phyloP scores from a whole-genome alignment of 2,888 invertebrate genomes.

The Drosophila mimetica region DNA sequence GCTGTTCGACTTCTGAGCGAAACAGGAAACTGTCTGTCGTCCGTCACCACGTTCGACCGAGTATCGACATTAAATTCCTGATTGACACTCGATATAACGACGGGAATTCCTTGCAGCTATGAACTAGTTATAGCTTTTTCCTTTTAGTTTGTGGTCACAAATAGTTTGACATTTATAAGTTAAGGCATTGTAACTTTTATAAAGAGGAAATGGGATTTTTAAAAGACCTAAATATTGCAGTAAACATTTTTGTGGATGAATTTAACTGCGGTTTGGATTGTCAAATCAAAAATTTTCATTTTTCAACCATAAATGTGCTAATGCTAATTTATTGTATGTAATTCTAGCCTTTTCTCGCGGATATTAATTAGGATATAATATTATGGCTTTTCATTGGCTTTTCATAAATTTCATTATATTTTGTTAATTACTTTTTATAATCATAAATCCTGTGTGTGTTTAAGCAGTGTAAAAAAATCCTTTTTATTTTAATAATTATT shows the following conservation, averaged over 20 bases:
- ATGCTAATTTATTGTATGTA: no score
- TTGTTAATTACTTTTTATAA: no score
- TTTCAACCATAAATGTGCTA: no score
- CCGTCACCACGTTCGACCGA: slow-evolving; percentile 13
- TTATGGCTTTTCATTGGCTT: background rate
- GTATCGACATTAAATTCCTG: slow-evolving; percentile 27
- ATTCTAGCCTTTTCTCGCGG: no score
- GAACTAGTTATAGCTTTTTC: background rate
- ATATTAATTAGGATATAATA: no score
- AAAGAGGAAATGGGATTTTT: background rate
- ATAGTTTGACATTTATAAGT: background rate
- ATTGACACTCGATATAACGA: slow-evolving; percentile 13
- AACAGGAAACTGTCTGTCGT: slow-evolving; percentile 17
- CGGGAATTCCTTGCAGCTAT: slow-evolving; percentile 6
- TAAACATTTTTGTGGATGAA: background rate
- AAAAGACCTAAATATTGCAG: background rate
- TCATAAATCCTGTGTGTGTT: no score
- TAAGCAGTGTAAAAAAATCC: no score
- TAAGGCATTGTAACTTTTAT: background rate
- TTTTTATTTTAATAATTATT: no score
- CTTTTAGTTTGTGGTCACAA: background rate
- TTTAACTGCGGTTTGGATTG: background rate
- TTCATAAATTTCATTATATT: background rate
- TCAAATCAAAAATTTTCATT: background rate
- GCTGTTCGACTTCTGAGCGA: background rate